phyloP scores from a whole-genome alignment of 1,140 invertebrate genomes.

The Nebria ingens region DNA sequence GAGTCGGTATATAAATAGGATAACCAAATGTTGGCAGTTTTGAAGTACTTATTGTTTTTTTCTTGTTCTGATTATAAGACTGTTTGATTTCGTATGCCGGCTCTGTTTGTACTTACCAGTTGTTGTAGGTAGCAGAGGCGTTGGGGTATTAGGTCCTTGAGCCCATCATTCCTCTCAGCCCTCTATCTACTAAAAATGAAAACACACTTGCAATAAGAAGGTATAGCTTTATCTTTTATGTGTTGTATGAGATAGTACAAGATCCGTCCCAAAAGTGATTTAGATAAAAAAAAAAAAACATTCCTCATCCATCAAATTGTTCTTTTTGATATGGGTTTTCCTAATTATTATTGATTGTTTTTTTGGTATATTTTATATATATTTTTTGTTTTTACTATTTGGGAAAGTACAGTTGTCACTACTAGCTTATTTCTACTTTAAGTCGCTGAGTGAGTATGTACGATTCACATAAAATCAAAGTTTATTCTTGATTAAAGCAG shows the following conservation, averaged over 20 bases:
- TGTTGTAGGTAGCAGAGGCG: not conserved
- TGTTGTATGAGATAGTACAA: not conserved
- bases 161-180: too few species aligned
- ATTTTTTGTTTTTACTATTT: slow-evolving; percentile 1
- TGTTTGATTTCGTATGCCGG: too few species aligned
- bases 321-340: not conserved
- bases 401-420: slow-evolving; percentile 9
- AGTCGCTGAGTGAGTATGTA: not conserved
- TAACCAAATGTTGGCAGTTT: too few species aligned
- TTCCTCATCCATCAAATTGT: too few species aligned
- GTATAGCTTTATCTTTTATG: not conserved
- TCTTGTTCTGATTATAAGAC: too few species aligned
- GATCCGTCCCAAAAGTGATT: too few species aligned
- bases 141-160: too few species aligned
- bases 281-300: too few species aligned
- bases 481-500: not conserved
- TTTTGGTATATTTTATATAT: not conserved
- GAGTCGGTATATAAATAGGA: too few species aligned
- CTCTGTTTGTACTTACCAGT: not conserved
- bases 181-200: not conserved
- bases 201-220: not conserved
- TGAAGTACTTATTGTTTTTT: too few species aligned
- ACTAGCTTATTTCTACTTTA: slow-evolving; percentile 7
- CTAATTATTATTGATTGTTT: not conserved
- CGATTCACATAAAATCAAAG: not conserved